phyloP scores from a whole-genome alignment of 2,113 vertebrate genomes.

The Carassius gibelio region DNA sequence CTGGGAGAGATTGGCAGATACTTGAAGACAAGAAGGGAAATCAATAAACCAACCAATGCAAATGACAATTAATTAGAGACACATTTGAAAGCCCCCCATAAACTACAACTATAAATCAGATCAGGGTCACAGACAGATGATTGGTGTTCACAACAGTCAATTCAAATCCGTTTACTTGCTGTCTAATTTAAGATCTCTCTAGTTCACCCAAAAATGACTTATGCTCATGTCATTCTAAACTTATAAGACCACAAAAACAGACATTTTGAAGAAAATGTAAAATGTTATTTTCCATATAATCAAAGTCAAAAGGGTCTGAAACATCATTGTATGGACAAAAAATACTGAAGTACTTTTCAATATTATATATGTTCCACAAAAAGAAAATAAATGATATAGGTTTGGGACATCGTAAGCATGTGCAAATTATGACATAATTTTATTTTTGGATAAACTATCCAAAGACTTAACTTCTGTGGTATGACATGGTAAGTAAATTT shows the following conservation, averaged over 20 bases:
- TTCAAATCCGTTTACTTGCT: background rate
- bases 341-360: background rate
- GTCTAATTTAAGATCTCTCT: background rate
- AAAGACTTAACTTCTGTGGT: background rate
- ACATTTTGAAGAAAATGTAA: background rate
- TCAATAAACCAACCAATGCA: conserved; percentile 5
- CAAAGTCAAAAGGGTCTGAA: background rate
- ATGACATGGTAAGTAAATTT: background rate
- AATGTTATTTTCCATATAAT: background rate
- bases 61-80: background rate
- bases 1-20: background rate
- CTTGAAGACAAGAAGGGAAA: background rate
- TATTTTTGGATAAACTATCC: too few species aligned
- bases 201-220: background rate
- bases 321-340: background rate
- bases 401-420: background rate
- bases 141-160: too few species aligned
- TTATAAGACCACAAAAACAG: background rate
- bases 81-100: background rate
- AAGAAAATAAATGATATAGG: background rate
- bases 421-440: background rate
- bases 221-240: background rate
- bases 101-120: background rate
- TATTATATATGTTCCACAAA: background rate
- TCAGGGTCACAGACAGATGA: background rate